Evolutionary conservation across 1,140 invertebrate genomes (phyloP), one percentile per base, ranked within the genome.

Genomic region (Carposina sasakii): DNA sequence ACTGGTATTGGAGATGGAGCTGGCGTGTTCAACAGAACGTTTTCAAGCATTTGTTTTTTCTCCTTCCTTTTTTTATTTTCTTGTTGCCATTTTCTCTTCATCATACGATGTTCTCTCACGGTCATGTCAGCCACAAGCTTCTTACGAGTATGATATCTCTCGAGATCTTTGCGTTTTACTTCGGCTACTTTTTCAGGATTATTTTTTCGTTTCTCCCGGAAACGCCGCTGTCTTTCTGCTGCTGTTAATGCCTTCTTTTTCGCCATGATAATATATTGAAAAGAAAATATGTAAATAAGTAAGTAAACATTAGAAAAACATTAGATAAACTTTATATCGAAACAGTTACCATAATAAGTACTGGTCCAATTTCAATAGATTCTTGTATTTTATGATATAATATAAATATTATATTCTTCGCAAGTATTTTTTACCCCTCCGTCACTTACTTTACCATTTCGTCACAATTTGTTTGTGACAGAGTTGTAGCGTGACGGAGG

Each of bases 1-100:
- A n/a, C n/a, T n/a, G 31, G 31, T n/a, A 8, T 33, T 33, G 31
- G 15, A 33, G 31, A 33, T n/a, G 31, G 31, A 33, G 31, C 31
- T 4, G 31, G 31, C 4, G 31, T 15, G 31, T 33, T 33, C 5
- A 33, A 8, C 13, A 33, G 15, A 33, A 15, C n/a, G 13, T 33
- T 33, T 13, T 15, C 3, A 4, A 33, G 15, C 9, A 13, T 15
- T 33, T 10, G 9, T 13, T 33, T 8, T 33, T 13, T 33, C 15
- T 33, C 31, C 15, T 13, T 33, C 15, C 31, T 33, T 13, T 33
- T 33, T 15, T 33, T 10, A 15, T 33, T 33, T 15, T 13, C 15
- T n/a, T n/a, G 9, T 13, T 10, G 31, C 31, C 31, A 33, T 33
- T 33, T 5, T 33, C 31, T 8, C 15, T 33, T 33, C n/a, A 33